Evolutionary conservation across 2,797 vertebrate genomes (phyloP).

Genomic region (Buphagus erythrorhynchus): DNA sequence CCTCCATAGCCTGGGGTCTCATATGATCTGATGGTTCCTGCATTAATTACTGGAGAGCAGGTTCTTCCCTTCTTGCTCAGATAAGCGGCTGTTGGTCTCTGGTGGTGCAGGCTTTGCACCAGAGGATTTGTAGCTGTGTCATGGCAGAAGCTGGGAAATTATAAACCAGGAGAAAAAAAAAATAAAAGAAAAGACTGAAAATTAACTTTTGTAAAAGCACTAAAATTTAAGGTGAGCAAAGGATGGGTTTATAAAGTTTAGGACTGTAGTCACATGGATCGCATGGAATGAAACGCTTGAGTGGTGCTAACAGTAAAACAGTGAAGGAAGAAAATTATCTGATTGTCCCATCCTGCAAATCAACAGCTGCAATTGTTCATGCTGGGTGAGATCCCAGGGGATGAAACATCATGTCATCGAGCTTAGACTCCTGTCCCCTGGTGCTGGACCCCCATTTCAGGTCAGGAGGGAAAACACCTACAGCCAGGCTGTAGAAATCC

Average conservation of each 20-base stretch:
- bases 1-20: background rate
- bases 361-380: background rate
- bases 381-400: background rate
- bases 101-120: background rate
- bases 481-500: background rate
- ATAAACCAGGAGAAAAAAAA: constrained; percentile 14
- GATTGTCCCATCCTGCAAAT: background rate
- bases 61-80: background rate
- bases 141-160: constrained; percentile 10
- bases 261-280: background rate
- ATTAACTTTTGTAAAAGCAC: background rate
- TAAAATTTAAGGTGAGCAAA: background rate
- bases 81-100: background rate
- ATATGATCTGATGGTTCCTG: background rate
- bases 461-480: background rate
- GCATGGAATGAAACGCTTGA: background rate
- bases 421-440: background rate
- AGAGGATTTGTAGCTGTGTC: constrained; percentile 44
- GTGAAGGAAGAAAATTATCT: background rate
- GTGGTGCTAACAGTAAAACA: background rate
- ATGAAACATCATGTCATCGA: background rate
- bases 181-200: background rate
- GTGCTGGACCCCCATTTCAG: background rate
- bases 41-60: background rate
- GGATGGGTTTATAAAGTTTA: background rate